These are phyloP conservation scores for Coptodon rendalli DNA, from an alignment of 2,113 vertebrate species.

Conservation along the genomic window DNA sequence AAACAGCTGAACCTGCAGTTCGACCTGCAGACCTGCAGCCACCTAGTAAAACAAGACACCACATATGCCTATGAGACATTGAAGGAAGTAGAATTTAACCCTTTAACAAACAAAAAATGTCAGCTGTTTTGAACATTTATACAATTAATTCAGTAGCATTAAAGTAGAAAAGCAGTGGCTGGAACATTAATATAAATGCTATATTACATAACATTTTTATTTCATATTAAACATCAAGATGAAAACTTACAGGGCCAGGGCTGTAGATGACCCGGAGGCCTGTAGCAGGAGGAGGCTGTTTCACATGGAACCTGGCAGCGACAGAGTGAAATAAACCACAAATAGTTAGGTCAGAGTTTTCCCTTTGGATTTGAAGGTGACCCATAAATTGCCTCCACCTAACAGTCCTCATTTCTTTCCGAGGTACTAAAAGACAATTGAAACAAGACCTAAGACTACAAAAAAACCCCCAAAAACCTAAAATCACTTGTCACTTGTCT, in stretches of 20 bases:
- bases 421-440: background rate
- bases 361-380: conserved; percentile 11
- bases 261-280: conserved; percentile 80
- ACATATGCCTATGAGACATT: background rate
- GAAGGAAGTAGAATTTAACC: background rate
- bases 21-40: conserved; percentile 79
- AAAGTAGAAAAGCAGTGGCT: background rate
- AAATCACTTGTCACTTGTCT: background rate
- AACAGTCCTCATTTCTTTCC: background rate
- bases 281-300: conserved; percentile 76
- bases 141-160: background rate
- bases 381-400: background rate
- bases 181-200: background rate
- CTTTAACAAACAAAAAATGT: background rate
- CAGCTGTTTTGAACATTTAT: background rate
- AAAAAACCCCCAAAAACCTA: accelerated
- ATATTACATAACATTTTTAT: background rate
- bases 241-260: conserved; percentile 79
- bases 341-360: background rate
- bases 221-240: background rate
- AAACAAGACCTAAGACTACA: background rate
- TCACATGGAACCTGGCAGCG: conserved; percentile 79
- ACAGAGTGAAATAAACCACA: background rate
- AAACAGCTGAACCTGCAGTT: conserved; percentile 79
- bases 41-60: conserved; percentile 65